Evolutionary conservation across 2,888 invertebrate species (phyloP), one percentile per base, ranked within the genome.

Genomic region (Tenthredo notha): DNA sequence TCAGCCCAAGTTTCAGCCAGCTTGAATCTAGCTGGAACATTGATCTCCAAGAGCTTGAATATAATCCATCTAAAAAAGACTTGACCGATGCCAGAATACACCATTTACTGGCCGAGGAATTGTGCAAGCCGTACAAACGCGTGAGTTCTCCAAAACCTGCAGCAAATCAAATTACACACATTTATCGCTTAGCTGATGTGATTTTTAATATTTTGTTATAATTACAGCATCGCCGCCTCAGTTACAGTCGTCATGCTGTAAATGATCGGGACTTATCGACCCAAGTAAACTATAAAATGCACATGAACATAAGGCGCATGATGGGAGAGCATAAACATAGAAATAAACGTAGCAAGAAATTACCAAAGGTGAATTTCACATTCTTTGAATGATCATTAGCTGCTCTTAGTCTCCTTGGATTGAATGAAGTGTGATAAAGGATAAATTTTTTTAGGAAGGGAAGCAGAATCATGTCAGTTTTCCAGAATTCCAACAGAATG

Each of bases 71-170:
- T 85, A 97, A 97, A 92, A 98, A 98, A 93, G 98, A 98, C 94
- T 94, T 98, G 85, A 98, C 98, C 0, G 98, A 98, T 93, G 98
- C 98, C n/a, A 97, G 96, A 93, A 98, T 98, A 89, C 98, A 98
- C 93, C 98, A 98, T 93, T 95, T 99, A 72, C 94, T 98, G 67
- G 97, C 98, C 4, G 98, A 98, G 93, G 98, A 98, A 93, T 94
- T 98, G 67, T 97, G 97, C 94, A 98, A 98, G 94, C 98, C 98
- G 10, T 97, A 97, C 91, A 95, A 97, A 95, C 95, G 98, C 94
- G 97, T 97, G 95, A 95, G 96, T 93, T 54, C 2, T 54, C n/a
- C 6, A 54, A 54, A 54, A 54, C n/a, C 5, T 7, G 18, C 7
- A n/a, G n/a, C 18, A 54, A n/a, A 54, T 54, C 54, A 5, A 54